These are phyloP conservation scores for Drosophila paramelanica DNA, from an alignment of 2,888 invertebrate species.

Conservation along the genomic window DNA sequence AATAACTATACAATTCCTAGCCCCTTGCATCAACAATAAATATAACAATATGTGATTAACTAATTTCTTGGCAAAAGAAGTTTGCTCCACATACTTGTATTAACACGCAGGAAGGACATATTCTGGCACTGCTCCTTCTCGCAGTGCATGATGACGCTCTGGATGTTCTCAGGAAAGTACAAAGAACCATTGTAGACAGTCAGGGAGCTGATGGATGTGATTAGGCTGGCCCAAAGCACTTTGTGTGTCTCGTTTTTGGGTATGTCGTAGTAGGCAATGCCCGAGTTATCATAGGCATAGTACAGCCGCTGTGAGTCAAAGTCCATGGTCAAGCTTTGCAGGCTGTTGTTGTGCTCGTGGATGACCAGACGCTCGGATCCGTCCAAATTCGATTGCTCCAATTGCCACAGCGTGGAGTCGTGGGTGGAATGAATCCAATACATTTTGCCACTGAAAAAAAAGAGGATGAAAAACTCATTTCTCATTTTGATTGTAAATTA, in stretches of 20 bases:
- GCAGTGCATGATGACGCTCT: constrained; percentile 87
- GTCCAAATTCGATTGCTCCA: constrained; percentile 89
- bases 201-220: constrained; percentile 86
- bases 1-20: no score
- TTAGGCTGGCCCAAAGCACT: constrained; percentile 79
- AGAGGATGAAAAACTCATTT: background rate
- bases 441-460: constrained; percentile 85
- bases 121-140: constrained; percentile 87
- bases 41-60: no score
- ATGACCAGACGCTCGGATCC: constrained; percentile 86
- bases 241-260: constrained; percentile 78
- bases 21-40: no score
- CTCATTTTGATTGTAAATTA: background rate
- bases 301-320: constrained; percentile 88
- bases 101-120: constrained; percentile 86
- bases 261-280: constrained; percentile 88
- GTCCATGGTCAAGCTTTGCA: constrained; percentile 88
- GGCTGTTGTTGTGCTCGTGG: constrained; percentile 72
- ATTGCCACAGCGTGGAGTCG: constrained; percentile 82
- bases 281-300: constrained; percentile 88
- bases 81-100: constrained; percentile 85
- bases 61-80: no score
- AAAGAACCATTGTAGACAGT: constrained; percentile 88
- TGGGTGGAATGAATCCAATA: constrained; percentile 87
- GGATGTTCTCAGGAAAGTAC: constrained; percentile 89